A percentile compares a stretch with the other conserved stretches of the same genome.
phyloP scores from a whole-genome alignment of 2,888 invertebrate species.

The Lasioglossum leucozonium region DNA sequence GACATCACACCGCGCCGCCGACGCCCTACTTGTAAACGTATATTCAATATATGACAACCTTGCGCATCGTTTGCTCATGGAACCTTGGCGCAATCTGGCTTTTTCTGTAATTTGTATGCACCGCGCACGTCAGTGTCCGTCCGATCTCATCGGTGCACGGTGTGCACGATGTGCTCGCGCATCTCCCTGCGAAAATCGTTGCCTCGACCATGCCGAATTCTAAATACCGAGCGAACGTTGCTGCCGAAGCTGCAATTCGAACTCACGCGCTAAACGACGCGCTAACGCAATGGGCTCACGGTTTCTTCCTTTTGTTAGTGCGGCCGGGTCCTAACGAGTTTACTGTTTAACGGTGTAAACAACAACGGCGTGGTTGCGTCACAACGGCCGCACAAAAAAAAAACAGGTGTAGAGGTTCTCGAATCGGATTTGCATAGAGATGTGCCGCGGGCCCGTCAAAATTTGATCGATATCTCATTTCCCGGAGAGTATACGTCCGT shows the following conservation, averaged over 20 bases:
- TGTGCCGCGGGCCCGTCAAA: not conserved
- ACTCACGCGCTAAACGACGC: constrained; percentile 1
- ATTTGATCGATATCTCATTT: not conserved
- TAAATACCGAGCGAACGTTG: not conserved
- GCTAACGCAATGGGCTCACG: not conserved
- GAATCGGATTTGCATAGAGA: not conserved
- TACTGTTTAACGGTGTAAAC: not conserved
- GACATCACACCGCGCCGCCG: constrained; percentile 16
- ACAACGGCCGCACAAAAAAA: not conserved
- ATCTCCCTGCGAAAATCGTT: not conserved
- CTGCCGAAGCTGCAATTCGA: not conserved
- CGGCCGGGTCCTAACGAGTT: not conserved
- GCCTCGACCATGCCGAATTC: not conserved
- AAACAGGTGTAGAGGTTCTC: not conserved
- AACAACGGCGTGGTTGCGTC: not conserved
- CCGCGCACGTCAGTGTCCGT: not conserved
- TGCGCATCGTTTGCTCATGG: not conserved
- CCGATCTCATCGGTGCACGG: not conserved
- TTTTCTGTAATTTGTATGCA: not conserved
- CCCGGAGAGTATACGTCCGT: not conserved
- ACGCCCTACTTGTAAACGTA: constrained; percentile 31
- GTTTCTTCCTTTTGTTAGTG: not conserved
- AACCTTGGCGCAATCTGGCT: not conserved
- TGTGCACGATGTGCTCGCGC: not conserved
- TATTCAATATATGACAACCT: constrained; percentile 19